Evolutionary conservation across 2,113 vertebrate species (phyloP), one percentile per base, ranked within the genome.

Genomic region (Ammodytes dubius): DNA sequence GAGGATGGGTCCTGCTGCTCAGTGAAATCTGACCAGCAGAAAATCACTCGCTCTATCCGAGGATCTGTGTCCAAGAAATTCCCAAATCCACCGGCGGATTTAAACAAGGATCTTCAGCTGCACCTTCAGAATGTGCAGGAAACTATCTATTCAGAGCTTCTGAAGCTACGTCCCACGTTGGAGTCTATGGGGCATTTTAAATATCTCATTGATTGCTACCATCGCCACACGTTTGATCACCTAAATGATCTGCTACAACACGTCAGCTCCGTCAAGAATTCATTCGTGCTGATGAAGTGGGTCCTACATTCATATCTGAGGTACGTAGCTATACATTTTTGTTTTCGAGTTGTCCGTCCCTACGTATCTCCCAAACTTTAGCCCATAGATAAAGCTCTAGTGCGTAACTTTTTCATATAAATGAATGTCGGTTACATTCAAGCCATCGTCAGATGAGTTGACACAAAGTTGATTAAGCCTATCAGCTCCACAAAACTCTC

Each of bases 271-370:
- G 2, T 54, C 17, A 17, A 78, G 2, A 65, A 63, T 2, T 46
- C 3, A 13, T 67, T 90, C 2, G 0, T 12, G 17, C 47, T 95
- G 65, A 59, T 94, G n/a, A 15, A 68, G 2, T 93, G 91, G 91
- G 74, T 68, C 13, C 50, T 61, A 14, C 11, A 76, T 0, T 46
- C 52, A 8, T 93, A 87, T 56, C 74, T 70, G 67, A 93, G 93
- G 94, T 94, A 89, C n/a, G n/a, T n/a, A n/a, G n/a, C n/a, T n/a
- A n/a, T n/a, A n/a, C n/a, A n/a, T n/a, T n/a, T n/a, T n/a, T n/a
- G n/a, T n/a, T n/a, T n/a, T n/a, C n/a, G n/a, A n/a, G n/a, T n/a
- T n/a, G n/a, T n/a, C n/a, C n/a, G n/a, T n/a, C n/a, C n/a, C n/a
- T n/a, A n/a, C n/a, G n/a, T n/a, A n/a, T n/a, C n/a, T n/a, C n/a